A percentile compares a stretch with the other conserved stretches of the same genome.
phyloP scores from a whole-genome alignment of 2,888 invertebrate genomes.

The Heliconius charithonia region DNA sequence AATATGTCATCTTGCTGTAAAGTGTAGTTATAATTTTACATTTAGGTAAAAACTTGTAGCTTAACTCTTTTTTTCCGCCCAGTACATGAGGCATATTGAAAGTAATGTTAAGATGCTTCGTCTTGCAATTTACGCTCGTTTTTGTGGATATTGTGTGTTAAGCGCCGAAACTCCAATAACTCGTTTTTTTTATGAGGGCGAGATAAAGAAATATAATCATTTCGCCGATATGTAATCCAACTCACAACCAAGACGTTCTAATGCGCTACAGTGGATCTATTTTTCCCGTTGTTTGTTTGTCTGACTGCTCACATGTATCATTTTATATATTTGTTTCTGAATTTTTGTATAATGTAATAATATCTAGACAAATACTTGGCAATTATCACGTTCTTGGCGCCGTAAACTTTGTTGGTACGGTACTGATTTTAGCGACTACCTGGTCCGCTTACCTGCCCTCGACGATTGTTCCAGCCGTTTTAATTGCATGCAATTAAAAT shows the following conservation, averaged over 20 bases:
- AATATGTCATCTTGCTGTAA: too few species aligned
- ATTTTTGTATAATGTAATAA: conserved; percentile 7
- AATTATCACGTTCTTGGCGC: conserved; percentile 45
- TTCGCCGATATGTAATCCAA: neutral
- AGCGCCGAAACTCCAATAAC: too few species aligned
- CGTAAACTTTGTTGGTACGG: conserved; percentile 43
- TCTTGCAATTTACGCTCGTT: too few species aligned
- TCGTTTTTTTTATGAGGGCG: too few species aligned
- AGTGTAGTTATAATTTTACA: too few species aligned
- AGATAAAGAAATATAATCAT: neutral
- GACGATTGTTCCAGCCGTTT: conserved; percentile 11
- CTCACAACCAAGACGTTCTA: neutral
- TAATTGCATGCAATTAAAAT: conserved; percentile 19
- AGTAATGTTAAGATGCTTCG: neutral
- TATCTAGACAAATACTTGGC: conserved; percentile 25
- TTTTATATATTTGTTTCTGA: neutral
- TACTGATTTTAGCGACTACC: conserved; percentile 52
- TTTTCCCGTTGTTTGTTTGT: neutral
- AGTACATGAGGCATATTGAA: too few species aligned
- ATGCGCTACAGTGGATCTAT: neutral
- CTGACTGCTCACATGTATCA: neutral
- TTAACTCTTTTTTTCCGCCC: too few species aligned
- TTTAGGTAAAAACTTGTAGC: too few species aligned
- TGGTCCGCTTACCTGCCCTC: conserved; percentile 54
- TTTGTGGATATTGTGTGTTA: neutral